These are phyloP conservation scores for Stenodema calcarata DNA, from an alignment of 2,888 invertebrate species.

Conservation along the genomic window DNA sequence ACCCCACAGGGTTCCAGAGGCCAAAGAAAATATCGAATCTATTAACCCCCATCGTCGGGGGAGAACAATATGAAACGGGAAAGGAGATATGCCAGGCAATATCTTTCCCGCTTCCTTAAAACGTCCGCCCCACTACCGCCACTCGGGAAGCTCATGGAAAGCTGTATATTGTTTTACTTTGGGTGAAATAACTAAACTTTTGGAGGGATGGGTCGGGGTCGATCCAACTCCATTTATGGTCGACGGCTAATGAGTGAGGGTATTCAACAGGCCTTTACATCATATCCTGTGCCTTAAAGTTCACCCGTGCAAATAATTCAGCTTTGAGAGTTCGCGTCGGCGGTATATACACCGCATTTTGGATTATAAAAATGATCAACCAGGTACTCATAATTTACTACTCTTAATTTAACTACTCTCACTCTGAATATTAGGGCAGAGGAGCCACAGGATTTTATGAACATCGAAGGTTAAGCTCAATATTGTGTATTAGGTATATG, in stretches of 20 bases:
- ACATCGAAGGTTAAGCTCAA: no score
- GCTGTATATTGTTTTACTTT: not conserved
- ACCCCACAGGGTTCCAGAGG: no score
- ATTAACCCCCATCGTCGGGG: slow-evolving; percentile 27
- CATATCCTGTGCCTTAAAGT: not conserved
- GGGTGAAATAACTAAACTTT: not conserved
- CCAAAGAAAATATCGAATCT: slow-evolving; percentile 44
- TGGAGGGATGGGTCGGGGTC: not conserved
- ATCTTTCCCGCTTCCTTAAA: not conserved
- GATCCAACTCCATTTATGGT: not conserved
- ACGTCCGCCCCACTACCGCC: not conserved
- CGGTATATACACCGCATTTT: no score
- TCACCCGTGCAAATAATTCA: not conserved
- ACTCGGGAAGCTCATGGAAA: not conserved
- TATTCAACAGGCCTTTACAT: not conserved
- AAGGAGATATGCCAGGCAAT: not conserved
- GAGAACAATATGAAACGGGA: slow-evolving; percentile 15
- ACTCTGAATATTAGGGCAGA: no score
- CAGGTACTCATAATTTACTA: no score
- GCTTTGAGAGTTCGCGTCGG: not conserved
- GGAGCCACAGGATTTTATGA: no score
- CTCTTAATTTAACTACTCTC: no score
- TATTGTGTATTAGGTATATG: no score
- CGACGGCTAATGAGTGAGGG: not conserved
- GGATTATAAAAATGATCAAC: no score